Base-by-base conservation (phyloP, 2,888 invertebrate species). In the Oxycera nigricornis region DNA sequence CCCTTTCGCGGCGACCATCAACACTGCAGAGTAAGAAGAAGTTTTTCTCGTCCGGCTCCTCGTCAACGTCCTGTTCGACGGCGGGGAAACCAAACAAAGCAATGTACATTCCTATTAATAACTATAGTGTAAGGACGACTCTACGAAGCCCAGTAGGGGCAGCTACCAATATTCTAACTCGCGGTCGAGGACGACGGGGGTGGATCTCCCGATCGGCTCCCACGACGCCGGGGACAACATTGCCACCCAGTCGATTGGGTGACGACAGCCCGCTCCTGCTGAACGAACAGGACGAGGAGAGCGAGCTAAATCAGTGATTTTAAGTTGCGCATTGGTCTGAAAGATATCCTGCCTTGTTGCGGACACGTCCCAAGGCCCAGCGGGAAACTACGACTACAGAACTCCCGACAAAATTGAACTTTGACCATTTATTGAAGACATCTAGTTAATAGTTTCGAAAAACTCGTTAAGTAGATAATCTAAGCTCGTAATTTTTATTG, bases 201-300 rank as follows among this genome's bases (percentile, higher is more conserved):
- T 91, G 91, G 87, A 86, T 92, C 6, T 92, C 94, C 0, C 86
- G 92, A 26, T 94, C 94, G 0, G 94, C 94, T 0, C 94, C 94
- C 0, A 92, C 91, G 1, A 94, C 94, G 0, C 94, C 94, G 0
- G 86, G 91, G 35, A 90, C 89, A 31, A 82, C 81, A 6, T 86
- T 91, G 72, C 90, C 91, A 17, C 91, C 92, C 9, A 88, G 87
- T 79, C 83, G 88, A 1, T 87, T 91, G 77, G 90, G 90, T 22
- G 88, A 87, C 73, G 91, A 92, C 79, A 89, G 88, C 70, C 90
- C 91, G 81, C 91, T 91, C 0, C 81, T 91, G 57, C 82, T 92
- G 72, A 87, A 86, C 74, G 88, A 88, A 79, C 87, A 88, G 76
- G 89, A 89, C 74, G 87, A 86, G 77, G 88, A 89, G 76, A 82